Conservation (phyloP, 2,888 invertebrate genomes). For the Lacanobia oleracea region DNA sequence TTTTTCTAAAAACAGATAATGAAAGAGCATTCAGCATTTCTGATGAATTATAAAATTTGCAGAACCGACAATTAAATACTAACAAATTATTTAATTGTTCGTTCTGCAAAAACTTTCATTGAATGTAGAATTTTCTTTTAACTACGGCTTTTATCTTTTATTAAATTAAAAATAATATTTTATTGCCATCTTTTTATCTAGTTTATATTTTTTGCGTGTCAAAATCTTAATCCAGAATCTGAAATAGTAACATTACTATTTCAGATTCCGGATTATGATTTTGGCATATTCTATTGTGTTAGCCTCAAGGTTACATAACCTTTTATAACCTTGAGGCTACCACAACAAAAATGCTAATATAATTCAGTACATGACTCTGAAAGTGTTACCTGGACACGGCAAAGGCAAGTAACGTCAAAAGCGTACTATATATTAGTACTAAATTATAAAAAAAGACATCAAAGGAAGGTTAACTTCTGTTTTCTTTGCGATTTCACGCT, state of each 20-base stretch:
- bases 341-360: conserved; percentile 34
- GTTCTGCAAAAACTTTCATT: background rate
- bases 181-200: background rate
- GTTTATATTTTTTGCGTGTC: conserved; percentile 14
- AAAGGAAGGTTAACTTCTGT: conserved; percentile 67
- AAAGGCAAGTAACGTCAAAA: conserved; percentile 18
- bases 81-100: background rate
- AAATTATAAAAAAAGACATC: conserved; percentile 69
- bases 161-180: background rate
- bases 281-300: no score
- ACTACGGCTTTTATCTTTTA: background rate
- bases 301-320: no score
- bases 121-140: background rate
- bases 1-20: no score
- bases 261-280: no score
- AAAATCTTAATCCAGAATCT: conserved; percentile 17
- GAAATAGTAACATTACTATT: no score
- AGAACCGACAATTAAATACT: no score
- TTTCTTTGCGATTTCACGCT: conserved; percentile 72
- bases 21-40: no score
- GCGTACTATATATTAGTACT: conserved; percentile 48
- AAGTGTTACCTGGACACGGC: conserved; percentile 13
- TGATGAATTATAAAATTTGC: background rate
- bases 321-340: background rate
- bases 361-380: conserved; percentile 25